Evolutionary conservation across 2,113 vertebrate genomes (phyloP), one percentile per base, ranked within the genome.

Genomic region (Lophotis ruficrista): DNA sequence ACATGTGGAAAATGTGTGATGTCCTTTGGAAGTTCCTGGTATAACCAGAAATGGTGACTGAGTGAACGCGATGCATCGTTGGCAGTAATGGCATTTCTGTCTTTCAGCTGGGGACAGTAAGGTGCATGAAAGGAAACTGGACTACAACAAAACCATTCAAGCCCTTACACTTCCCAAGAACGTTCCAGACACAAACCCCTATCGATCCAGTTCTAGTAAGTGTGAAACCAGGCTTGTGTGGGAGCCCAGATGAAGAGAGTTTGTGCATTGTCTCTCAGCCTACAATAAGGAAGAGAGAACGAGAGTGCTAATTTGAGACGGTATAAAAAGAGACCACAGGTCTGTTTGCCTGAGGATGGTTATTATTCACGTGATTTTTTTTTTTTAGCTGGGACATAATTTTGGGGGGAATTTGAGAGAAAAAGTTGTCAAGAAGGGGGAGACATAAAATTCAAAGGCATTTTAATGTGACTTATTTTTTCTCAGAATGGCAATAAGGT

Each of bases 81-180:
- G 35, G 35, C 71, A 58, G 18, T 70, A 75, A 65, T 22, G 60
- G 61, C 41, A 13, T 22, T 87, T 91, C 23, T 95, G 37, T 95
- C 87, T 75, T 96, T 96, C 96, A 99, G 99, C 99, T 38, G 99
- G 99, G 70, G 99, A 99, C 66, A 98, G 98, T 76, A 99, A 99
- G 98, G 98, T 99, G 57, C 98, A 98, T 1, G 99, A 99, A 96
- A 97, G 99, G 97, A 98, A 99, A 48, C 95, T 99, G 66, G 99
- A 99, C 97, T 99, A 99, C 89, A 99, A 98, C 94, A 99, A 99
- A 95, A 99, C 99, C 56, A 95, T 99, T 37, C 99, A 99, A 96
- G 98, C 98, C 66, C 98, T 99, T 13, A 97, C 98, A 5, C 98
- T 99, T 93, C 99, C 99, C 50, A 98, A 97, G 97, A 98, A 98